Base-by-base conservation (phyloP, 2,888 invertebrate genomes). In the Oxyteleia sp. region DNA sequence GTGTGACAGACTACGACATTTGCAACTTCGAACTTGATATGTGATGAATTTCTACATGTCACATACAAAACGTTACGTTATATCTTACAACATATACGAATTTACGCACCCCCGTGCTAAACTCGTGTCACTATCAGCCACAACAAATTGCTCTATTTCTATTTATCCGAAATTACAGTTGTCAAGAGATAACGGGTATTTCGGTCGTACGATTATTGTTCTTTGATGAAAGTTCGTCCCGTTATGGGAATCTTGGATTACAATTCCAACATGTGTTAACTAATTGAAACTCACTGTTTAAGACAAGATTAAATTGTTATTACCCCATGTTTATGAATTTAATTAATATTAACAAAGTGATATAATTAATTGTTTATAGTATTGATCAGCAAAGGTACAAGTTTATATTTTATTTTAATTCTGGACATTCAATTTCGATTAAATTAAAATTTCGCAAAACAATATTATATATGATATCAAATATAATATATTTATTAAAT, bases 71-170 rank as follows among this genome's bases (percentile, higher is more conserved):
- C 10, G 45, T 45, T 18, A 45, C 10, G 45, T 45, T 18, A 8
- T 45, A 41, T 41, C 13, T 41, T 41, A 41, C 13, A 13, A 41
- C 13, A 13, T 15, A 13, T 7, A 41, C 15, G 41, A 13, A 41
- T 41, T n/a, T 13, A 43, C 1, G 15, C 13, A 8, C 15, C 15
- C 8, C 16, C 13, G 13, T 43, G 8, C 15, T 15, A 8, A 43
- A 43, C 15, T 43, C 15, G 13, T 15, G 13, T 43, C 13, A 35
- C 18, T 55, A 55, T 35, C 55, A 55, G 49, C n/a, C 13, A 23
- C 23, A 26, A 53, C 55, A 55, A 55, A 35, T 55, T 55, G 35
- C 18, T n/a, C 55, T 18, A 35, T 35, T 18, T 35, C 35, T 55
- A n/a, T n/a, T n/a, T n/a, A n/a, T n/a, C n/a, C 26, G 55, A 55